Conservation (phyloP, 2,888 invertebrate genomes). For the Cartodere bifasciata region DNA sequence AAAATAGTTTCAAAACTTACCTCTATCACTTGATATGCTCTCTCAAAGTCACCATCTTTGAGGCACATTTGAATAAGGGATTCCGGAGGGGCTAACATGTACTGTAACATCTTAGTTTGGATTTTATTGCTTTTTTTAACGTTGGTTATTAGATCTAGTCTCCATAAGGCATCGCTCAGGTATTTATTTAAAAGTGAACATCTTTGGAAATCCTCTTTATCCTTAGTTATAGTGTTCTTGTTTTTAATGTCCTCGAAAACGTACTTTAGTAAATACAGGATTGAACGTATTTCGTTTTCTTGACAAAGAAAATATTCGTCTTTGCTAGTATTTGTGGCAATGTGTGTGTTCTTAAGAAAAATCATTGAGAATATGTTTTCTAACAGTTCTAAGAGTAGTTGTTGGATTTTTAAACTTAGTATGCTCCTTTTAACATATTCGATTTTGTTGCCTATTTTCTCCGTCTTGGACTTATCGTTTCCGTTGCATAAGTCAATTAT, state of each 20-base stretch:
- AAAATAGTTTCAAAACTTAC: constrained; percentile 37
- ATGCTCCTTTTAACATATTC: constrained; percentile 39
- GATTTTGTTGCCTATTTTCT: constrained; percentile 34
- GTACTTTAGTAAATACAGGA: constrained; percentile 43
- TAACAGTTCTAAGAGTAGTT: constrained; percentile 47
- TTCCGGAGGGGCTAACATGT: constrained; percentile 64
- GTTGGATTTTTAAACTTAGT: constrained; percentile 37
- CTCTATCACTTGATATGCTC: constrained; percentile 69
- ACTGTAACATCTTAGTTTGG: constrained; percentile 41
- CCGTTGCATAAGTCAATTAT: constrained; percentile 28
- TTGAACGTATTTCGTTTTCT: constrained; percentile 44
- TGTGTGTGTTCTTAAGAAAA: constrained; percentile 50
- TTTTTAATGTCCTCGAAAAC: constrained; percentile 40
- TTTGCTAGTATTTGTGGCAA: constrained; percentile 25
- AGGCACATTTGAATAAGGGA: constrained; percentile 65
- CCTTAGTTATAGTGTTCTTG: constrained; percentile 28
- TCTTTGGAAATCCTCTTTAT: constrained; percentile 24
- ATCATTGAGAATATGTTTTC: constrained; percentile 62
- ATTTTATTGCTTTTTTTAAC: constrained; percentile 39
- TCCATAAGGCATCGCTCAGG: constrained; percentile 59
- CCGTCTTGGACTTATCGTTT: constrained; percentile 23
- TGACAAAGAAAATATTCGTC: constrained; percentile 45
- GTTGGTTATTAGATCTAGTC: constrained; percentile 54
- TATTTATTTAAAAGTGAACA: constrained; percentile 34
- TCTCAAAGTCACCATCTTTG: constrained; percentile 56